Evolutionary conservation across 2,797 vertebrate genomes (phyloP), one percentile per base, ranked within the genome.

Genomic region (Petrocephalus schoutedeni): DNA sequence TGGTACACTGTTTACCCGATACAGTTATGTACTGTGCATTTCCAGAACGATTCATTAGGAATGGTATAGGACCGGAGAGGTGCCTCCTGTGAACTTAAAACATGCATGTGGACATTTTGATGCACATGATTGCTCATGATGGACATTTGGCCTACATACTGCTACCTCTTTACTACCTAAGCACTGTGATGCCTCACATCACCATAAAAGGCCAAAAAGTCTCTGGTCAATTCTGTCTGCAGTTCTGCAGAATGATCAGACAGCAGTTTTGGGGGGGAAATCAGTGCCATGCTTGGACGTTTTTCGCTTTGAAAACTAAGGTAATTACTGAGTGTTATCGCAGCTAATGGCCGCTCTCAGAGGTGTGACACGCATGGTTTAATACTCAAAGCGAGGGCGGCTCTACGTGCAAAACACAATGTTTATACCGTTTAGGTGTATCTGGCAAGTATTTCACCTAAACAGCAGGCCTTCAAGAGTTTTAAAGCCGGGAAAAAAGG

Each of bases 261-360:
- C 51, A 12, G n/a, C 51, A 84, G 21, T 80, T 84, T 14, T 3
- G 88, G 77, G 54, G 4, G n/a, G 9, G 21, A 53, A 53, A 92
- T 89, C 90, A 87, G 87, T 89, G 88, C 89, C 88, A 90, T 83
- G 85, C 7, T 89, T 89, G 41, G 28, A 56, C 16, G 41, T 88
- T 90, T 90, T 90, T 90, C 51, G 86, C 89, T 87, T 86, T 87
- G 88, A 89, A 88, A 93, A 92, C 87, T 86, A 87, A 91, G 89
- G 87, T 89, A 90, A 64, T 90, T 91, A 91, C 57, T 87, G 90
- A 89, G 82, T 91, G 90, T 91, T 91, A 89, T 90, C 91, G 89
- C 90, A 16, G 87, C 88, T 89, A 91, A 87, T 88, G 89, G 87
- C 87, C 90, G 87, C 89, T 90, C 90, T 86, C 90, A 92, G 89